Conservation (phyloP, 2,797 vertebrate genomes). For the Pogoniulus pusillus region DNA sequence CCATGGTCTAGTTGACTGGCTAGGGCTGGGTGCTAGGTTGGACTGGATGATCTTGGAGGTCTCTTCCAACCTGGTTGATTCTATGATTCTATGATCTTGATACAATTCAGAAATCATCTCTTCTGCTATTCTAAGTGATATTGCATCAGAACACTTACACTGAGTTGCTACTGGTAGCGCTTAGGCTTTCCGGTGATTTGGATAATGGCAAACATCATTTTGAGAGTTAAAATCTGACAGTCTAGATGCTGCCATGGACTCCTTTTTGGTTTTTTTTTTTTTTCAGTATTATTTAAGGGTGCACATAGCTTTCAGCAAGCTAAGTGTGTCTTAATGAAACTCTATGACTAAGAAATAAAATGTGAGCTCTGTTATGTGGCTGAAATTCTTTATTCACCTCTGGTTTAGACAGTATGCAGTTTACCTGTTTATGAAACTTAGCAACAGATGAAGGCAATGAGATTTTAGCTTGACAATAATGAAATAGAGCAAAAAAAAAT, state of each 20-base stretch:
- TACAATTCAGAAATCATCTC: background rate
- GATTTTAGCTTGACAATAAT: background rate
- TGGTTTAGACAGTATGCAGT: background rate
- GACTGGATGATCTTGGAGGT: no score
- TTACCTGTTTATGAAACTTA: background rate
- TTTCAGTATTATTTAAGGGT: background rate
- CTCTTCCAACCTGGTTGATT: no score
- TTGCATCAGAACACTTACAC: background rate
- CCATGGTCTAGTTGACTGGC: no score
- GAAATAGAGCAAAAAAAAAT: background rate
- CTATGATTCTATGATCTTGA: no score
- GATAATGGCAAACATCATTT: background rate
- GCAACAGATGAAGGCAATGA: background rate
- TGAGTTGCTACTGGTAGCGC: background rate
- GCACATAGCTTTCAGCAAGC: background rate
- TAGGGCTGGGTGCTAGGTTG: no score
- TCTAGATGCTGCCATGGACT: background rate
- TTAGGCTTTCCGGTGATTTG: background rate
- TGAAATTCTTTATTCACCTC: background rate
- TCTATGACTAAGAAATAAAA: background rate
- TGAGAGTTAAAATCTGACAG: background rate
- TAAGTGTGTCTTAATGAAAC: background rate
- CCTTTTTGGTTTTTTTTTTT: background rate
- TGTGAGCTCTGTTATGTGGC: background rate
- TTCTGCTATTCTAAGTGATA: background rate